Conservation (phyloP, 2,113 vertebrate genomes). For the Centropus bengalensis region DNA sequence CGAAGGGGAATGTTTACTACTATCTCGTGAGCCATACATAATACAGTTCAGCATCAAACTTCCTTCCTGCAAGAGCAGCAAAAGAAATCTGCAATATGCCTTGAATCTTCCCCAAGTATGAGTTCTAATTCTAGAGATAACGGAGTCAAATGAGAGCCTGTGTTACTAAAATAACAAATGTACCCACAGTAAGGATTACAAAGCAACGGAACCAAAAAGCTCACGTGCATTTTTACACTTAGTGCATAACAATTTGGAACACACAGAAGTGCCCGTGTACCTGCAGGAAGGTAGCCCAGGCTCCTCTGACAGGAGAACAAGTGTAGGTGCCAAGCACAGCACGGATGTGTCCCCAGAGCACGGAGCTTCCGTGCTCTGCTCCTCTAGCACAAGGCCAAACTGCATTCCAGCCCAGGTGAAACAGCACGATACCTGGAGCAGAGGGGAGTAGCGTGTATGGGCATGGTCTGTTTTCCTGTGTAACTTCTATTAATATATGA, state of each 20-base stretch:
- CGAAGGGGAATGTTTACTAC: not conserved
- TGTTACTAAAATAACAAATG: not conserved
- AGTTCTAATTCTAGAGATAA: not conserved
- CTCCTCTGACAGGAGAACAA: not conserved
- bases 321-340: not conserved
- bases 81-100: not conserved
- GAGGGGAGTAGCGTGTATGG: not conserved
- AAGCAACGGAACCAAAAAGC: not conserved
- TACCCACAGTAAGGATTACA: not conserved
- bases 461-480: not conserved
- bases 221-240: not conserved
- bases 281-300: not conserved
- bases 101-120: not conserved
- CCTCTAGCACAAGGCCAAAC: not conserved
- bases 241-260: not conserved
- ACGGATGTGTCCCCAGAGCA: not conserved
- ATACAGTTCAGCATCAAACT: not conserved
- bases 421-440: not conserved
- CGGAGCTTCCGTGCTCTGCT: not conserved
- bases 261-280: not conserved
- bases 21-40: slow-evolving; percentile 4
- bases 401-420: fast-evolving
- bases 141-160: not conserved
- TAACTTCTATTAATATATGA: not conserved
- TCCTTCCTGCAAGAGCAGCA: not conserved